phyloP scores from a whole-genome alignment of 2,797 vertebrate species.

The Erethizon dorsatum region DNA sequence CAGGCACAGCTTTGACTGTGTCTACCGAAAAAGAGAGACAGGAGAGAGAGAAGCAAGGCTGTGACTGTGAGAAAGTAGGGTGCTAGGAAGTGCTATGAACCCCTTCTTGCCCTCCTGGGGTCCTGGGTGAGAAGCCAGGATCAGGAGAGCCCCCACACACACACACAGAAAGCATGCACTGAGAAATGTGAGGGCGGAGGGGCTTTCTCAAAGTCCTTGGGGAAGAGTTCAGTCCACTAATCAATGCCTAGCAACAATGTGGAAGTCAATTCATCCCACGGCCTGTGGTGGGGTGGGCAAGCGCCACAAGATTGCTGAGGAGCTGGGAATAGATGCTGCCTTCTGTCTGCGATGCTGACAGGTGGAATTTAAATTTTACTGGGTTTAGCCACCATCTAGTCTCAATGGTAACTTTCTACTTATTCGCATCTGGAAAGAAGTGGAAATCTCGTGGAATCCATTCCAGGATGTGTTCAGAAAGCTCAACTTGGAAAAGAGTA shows the following conservation, averaged over 20 bases:
- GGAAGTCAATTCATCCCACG: background rate
- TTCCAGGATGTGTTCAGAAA: background rate
- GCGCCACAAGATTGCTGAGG: background rate
- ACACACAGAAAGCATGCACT: conserved; percentile 1
- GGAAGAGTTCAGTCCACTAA: conserved; percentile 44
- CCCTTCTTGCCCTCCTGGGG: background rate
- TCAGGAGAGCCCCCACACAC: background rate
- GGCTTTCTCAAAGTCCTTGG: conserved; percentile 1
- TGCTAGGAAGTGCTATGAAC: background rate
- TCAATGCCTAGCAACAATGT: conserved; percentile 25
- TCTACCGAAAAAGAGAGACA: background rate
- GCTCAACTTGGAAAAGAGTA: background rate
- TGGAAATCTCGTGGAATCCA: background rate
- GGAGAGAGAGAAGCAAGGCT: background rate
- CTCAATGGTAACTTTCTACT: background rate
- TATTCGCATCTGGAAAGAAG: background rate
- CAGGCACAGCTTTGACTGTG: background rate
- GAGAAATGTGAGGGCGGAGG: background rate
- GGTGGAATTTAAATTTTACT: background rate
- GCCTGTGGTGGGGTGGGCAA: background rate
- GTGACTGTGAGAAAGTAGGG: background rate
- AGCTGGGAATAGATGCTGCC: background rate
- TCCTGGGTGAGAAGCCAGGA: background rate
- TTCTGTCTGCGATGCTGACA: background rate
- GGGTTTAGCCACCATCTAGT: background rate